phyloP scores from a whole-genome alignment of 2,797 vertebrate genomes.

The Lithobates pipiens region DNA sequence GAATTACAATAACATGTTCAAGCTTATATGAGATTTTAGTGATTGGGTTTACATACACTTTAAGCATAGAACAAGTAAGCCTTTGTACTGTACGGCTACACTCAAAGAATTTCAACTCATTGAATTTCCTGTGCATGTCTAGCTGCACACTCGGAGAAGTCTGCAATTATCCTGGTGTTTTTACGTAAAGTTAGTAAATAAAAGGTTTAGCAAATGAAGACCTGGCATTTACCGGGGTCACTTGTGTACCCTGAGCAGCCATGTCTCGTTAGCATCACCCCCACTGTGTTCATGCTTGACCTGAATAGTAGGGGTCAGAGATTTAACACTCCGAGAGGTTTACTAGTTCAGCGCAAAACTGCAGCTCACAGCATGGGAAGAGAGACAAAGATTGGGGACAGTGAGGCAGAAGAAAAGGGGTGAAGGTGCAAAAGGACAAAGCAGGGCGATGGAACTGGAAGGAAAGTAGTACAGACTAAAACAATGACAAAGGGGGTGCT shows the following conservation, averaged over 20 bases:
- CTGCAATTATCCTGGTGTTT: conserved; percentile 6
- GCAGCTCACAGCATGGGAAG: conserved; percentile 20
- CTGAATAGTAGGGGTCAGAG: conserved; percentile 25
- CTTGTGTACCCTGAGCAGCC: conserved; percentile 27
- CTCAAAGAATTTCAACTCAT: too few relatives aligned
- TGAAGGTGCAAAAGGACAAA: conserved; percentile 3
- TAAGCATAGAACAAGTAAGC: too few relatives aligned
- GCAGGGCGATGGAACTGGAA: neutral
- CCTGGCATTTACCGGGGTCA: conserved; percentile 19
- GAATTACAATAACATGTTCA: too few relatives aligned
- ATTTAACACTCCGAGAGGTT: conserved; percentile 28
- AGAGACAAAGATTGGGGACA: conserved; percentile 20
- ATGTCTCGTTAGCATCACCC: conserved; percentile 27
- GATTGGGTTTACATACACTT: too few relatives aligned
- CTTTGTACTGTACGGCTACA: too few relatives aligned
- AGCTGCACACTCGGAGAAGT: neutral
- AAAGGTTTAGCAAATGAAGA: neutral
- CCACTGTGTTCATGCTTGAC: conserved; percentile 43
- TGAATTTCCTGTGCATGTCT: neutral
- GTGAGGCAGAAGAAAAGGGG: neutral
- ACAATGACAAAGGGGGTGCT: neutral
- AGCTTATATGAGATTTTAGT: too few relatives aligned
- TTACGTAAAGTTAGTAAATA: conserved; percentile 20
- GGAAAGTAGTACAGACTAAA: neutral
- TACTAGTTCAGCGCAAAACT: conserved; percentile 19